Evolutionary conservation across 2,888 invertebrate genomes (phyloP), one percentile per base, ranked within the genome.

Genomic region (Pristionchus fissidentatus): DNA sequence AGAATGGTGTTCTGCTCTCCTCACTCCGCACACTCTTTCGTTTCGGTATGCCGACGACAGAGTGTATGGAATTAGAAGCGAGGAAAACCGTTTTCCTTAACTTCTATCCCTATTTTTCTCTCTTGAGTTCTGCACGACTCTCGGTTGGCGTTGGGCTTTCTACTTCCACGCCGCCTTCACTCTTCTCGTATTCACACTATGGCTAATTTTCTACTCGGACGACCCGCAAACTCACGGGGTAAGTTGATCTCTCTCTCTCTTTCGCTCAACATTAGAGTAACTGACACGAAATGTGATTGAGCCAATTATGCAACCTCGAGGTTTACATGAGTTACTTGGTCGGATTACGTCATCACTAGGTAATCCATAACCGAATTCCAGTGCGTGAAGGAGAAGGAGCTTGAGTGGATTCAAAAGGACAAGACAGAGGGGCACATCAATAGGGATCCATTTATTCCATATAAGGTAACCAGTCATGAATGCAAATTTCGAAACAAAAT

Each of bases 61-160:
- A n/a, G n/a, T n/a, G n/a, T n/a, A n/a, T n/a, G n/a, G n/a, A n/a
- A n/a, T n/a, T n/a, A n/a, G n/a, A n/a, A n/a, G n/a, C n/a, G n/a
- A n/a, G n/a, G n/a, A n/a, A n/a, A n/a, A n/a, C n/a, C n/a, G n/a
- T n/a, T n/a, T n/a, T n/a, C n/a, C n/a, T n/a, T n/a, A n/a, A n/a
- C n/a, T n/a, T n/a, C 10, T 19, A 49, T 49, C 10, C 49, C 10
- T 49, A 38, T 38, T 8, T 73, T 5, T 77, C n/a, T 26, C 4
- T 1, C 84, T 85, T 26, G 83, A 86, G 86, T 85, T 87, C 29
- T 88, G 88, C 66, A 85, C 84, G 19, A 86, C 86, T 13, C 73
- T 88, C 41, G 90, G 80, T 0, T 80, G 80, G 80, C 38, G 62
- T n/a, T 89, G 87, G 75, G 87, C 88, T n/a, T 90, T 80, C 80